A percentile compares a stretch with the other conserved stretches of the same genome.
Evolutionary conservation across 2,888 invertebrate genomes (phyloP).

Genomic region (Dioctria linearis): DNA sequence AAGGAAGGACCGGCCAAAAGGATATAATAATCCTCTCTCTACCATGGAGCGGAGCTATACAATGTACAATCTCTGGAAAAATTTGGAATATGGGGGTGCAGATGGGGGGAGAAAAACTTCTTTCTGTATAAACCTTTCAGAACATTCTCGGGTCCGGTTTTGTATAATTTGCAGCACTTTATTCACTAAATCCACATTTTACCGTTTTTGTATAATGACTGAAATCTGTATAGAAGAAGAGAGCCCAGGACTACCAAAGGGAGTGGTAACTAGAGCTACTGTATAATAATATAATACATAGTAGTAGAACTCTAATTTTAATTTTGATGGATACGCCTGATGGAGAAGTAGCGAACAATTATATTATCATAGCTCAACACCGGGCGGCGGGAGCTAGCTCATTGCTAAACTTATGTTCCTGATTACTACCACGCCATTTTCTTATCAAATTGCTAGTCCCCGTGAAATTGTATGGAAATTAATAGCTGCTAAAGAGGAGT

Average conservation of each 20-base stretch:
- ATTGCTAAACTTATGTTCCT: slow-evolving; percentile 40
- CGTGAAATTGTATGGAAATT: slow-evolving; percentile 24
- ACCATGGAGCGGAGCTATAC: no score
- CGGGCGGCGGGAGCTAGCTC: not conserved
- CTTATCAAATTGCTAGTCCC: slow-evolving; percentile 15
- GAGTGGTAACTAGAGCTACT: slow-evolving; percentile 14
- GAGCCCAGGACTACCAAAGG: not conserved
- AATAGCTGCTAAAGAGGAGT: slow-evolving; percentile 6
- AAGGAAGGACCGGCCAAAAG: slow-evolving; percentile 2
- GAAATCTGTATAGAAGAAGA: not conserved
- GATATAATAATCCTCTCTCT: not conserved
- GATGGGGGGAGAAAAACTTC: not conserved
- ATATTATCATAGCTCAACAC: not conserved
- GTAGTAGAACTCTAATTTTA: slow-evolving; percentile 29
- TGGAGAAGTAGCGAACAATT: not conserved
- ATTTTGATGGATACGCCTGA: slow-evolving; percentile 43
- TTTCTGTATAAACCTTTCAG: slow-evolving; percentile 34
- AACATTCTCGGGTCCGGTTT: not conserved
- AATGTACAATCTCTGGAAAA: no score
- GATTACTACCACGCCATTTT: slow-evolving; percentile 42
- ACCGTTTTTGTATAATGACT: slow-evolving; percentile 5
- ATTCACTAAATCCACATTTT: slow-evolving; percentile 38
- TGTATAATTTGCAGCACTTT: slow-evolving; percentile 42
- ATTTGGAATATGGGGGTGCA: no score
- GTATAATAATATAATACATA: no score